Evolutionary conservation across 2,888 invertebrate genomes (phyloP).

Genomic region (Catonia carolina): DNA sequence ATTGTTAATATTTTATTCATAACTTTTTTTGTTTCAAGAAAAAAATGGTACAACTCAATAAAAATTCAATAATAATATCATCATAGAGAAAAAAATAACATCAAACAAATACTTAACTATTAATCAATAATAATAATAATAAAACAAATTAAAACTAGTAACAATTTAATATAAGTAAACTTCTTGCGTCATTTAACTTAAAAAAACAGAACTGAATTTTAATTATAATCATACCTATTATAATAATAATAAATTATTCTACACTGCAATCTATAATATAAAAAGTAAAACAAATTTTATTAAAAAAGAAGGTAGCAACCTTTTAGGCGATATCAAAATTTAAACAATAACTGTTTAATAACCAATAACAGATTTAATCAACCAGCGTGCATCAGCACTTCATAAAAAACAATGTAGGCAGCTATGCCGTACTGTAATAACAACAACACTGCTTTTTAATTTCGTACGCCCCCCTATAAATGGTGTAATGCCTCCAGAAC

Average conservation of each 20-base stretch:
- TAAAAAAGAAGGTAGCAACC: conserved; percentile 30
- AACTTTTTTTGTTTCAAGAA: conserved; percentile 1
- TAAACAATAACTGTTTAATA: conserved; percentile 30
- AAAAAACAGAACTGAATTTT: conserved; percentile 29
- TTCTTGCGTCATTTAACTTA: conserved; percentile 33
- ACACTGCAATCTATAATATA: conserved; percentile 30
- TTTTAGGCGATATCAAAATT: conserved; percentile 31
- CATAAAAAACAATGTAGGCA: conserved; percentile 26
- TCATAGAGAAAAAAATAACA: conserved; percentile 8
- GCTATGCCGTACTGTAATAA: conserved; percentile 21
- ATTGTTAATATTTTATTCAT: background rate
- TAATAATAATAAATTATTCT: conserved; percentile 29
- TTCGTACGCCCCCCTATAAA: conserved; percentile 30
- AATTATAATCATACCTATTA: conserved; percentile 29
- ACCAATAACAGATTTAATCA: conserved; percentile 28
- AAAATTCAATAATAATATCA: conserved; percentile 12
- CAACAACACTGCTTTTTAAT: conserved; percentile 21
- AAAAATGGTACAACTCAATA: background rate
- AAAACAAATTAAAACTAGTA: conserved; percentile 27
- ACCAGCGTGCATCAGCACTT: conserved; percentile 17
- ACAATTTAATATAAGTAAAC: conserved; percentile 29
- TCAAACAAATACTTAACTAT: conserved; percentile 10
- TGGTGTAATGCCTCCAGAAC: conserved; percentile 38
- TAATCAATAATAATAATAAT: conserved; percentile 22
- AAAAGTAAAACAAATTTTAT: conserved; percentile 29